These are phyloP conservation scores for Limnothrissa miodon DNA, from an alignment of 2,113 vertebrate genomes.

Conservation along the genomic window DNA sequence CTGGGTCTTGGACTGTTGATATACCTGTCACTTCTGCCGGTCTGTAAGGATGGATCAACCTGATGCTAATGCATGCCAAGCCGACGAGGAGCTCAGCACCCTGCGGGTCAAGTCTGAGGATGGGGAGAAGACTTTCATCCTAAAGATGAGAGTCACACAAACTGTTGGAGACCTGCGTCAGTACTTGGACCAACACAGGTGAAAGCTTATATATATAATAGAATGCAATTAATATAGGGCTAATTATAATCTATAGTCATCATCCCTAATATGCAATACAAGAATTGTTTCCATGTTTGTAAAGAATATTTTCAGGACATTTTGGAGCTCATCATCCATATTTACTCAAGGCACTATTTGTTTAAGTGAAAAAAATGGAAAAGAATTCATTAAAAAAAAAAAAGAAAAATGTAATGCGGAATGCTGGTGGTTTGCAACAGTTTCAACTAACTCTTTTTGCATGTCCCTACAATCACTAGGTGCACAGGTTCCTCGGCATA, in stretches of 20 bases:
- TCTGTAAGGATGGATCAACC: background rate
- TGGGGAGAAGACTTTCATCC: conserved; percentile 68
- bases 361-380: too few relatives aligned
- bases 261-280: too few relatives aligned
- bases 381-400: too few relatives aligned
- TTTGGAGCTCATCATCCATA: too few relatives aligned
- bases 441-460: background rate
- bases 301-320: too few relatives aligned
- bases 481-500: conserved; percentile 58
- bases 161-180: conserved; percentile 79
- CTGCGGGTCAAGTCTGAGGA: conserved; percentile 85
- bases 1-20: background rate
- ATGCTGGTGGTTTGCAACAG: background rate
- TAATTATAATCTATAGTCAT: too few relatives aligned
- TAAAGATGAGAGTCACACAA: conserved; percentile 77
- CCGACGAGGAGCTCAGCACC: conserved; percentile 47
- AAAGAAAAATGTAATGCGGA: too few relatives aligned
- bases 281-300: too few relatives aligned
- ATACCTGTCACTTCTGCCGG: background rate
- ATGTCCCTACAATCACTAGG: conserved; percentile 59
- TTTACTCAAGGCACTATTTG: too few relatives aligned
- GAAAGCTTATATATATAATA: background rate
- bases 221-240: background rate
- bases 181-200: conserved; percentile 78
- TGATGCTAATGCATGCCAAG: background rate